Base-by-base conservation (phyloP, 2,113 vertebrate genomes). In the Apistogramma diplotaenia region DNA sequence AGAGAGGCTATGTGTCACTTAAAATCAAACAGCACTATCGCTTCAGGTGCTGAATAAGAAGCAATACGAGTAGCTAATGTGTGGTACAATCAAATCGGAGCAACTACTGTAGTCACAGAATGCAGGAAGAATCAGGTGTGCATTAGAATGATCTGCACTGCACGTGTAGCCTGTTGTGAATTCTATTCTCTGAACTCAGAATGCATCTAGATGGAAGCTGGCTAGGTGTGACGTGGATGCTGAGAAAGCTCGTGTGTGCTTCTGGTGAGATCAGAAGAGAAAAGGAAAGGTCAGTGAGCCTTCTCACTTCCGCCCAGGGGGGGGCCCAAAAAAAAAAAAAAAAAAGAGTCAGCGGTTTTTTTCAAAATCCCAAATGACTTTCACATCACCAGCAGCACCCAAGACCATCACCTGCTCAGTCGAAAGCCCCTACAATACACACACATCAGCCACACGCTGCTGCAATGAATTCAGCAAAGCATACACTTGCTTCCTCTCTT, bases 1-100 rank as follows among this genome's bases (percentile, higher is more conserved):
- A 49, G 87, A 82, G 87, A 85, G 83, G 86, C 88, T 87, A 60
- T 85, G 88, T 93, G 91, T 92, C 59, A 88, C 81, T 89, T 76
- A 70, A 70, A 78, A 78, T 75, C 81, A 89, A 82, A 53, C 60
- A 76, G 85, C 82, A 79, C 86, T 75, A 86, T 57, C 72, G 75
- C 76, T 73, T 85, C 46, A 79, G 55, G 78, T 65, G 82, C 56
- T 71, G 27, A 61, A 57, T 74, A n/a, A 86, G 57, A 75, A 85
- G 71, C 56, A 46, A 58, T 62, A 56, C 59, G 70, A 82, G 46
- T 33, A 51, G 31, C 79, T 72, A 37, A 46, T 76, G 82, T 91
- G 84, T 81, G 58, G 51, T 75, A 67, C 80, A 70, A 60, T 78
- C 83, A 83, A 73, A 85, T 89, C 61, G 46, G 35, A 76, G 65